Percentiles rank a stretch among this genome's conserved stretches.
Conservation (phyloP, 2,888 invertebrate genomes). For the Cryptophagus acutangulus region DNA sequence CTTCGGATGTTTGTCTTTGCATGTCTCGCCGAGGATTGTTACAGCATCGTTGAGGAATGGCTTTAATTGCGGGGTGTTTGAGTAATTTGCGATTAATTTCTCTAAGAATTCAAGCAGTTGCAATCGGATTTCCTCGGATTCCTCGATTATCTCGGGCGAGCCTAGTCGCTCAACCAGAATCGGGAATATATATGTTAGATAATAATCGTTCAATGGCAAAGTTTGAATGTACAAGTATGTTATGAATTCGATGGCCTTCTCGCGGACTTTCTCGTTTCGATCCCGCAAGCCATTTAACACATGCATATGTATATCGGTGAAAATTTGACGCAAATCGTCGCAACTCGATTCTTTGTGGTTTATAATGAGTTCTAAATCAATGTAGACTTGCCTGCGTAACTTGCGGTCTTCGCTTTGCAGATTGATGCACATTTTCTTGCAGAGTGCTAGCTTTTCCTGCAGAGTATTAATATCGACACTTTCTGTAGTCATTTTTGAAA, state of each 20-base stretch:
- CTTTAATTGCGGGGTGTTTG: constrained; percentile 54
- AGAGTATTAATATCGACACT: too few relatives aligned
- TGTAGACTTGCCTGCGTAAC: constrained; percentile 53
- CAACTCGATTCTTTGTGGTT: constrained; percentile 46
- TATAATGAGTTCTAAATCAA: constrained; percentile 53
- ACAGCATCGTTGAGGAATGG: constrained; percentile 73
- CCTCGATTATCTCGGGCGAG: constrained; percentile 64
- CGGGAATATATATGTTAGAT: constrained; percentile 70
- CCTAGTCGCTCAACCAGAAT: constrained; percentile 73
- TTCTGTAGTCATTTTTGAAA: too few relatives aligned
- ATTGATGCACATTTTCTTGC: constrained; percentile 36
- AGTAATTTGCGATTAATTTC: constrained; percentile 61
- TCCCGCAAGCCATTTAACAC: constrained; percentile 52
- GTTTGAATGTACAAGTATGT: constrained; percentile 52
- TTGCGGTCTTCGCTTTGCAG: constrained; percentile 60
- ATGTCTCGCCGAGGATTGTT: constrained; percentile 65
- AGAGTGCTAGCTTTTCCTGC: constrained; percentile 19
- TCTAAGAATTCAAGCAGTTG: constrained; percentile 62
- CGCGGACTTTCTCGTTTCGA: constrained; percentile 60
- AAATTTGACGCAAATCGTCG: constrained; percentile 43
- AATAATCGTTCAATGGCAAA: constrained; percentile 64
- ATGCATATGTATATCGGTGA: constrained; percentile 48
- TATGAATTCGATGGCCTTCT: constrained; percentile 54
- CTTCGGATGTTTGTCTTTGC: constrained; percentile 73
- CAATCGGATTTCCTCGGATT: constrained; percentile 78